Evolutionary conservation across 2,888 invertebrate species (phyloP).

Genomic region (Meteorus cinctellus): DNA sequence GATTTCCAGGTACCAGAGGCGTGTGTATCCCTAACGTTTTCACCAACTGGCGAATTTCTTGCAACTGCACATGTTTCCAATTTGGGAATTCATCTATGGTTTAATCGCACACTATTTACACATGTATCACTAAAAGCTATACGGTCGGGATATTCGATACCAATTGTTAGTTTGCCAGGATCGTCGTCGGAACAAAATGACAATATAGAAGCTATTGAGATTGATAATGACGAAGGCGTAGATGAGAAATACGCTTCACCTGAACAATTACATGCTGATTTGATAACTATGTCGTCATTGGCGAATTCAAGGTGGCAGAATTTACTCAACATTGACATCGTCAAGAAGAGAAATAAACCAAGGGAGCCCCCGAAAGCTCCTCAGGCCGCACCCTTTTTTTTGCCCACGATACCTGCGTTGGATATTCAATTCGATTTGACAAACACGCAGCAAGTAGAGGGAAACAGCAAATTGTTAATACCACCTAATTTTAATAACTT

Average conservation of each 20-base stretch:
- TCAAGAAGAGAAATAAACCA: constrained; percentile 93
- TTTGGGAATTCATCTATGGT: constrained; percentile 95
- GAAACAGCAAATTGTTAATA: constrained; percentile 75
- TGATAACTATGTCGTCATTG: constrained; percentile 90
- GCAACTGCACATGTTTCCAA: constrained; percentile 92
- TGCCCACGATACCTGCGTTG: constrained; percentile 91
- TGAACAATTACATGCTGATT: constrained; percentile 82
- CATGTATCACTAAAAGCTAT: constrained; percentile 85
- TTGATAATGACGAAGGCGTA: constrained; percentile 73
- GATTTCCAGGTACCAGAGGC: constrained; percentile 81
- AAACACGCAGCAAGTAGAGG: constrained; percentile 70
- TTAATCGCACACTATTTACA: constrained; percentile 89
- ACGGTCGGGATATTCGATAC: constrained; percentile 75
- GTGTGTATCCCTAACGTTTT: constrained; percentile 90
- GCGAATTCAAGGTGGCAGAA: constrained; percentile 94
- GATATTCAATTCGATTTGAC: constrained; percentile 87
- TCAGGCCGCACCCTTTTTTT: constrained; percentile 95
- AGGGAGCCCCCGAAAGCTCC: constrained; percentile 87
- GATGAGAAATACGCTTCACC: constrained; percentile 81
- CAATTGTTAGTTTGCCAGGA: constrained; percentile 75
- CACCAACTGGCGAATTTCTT: constrained; percentile 91
- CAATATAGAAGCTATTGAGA: constrained; percentile 75
- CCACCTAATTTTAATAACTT: constrained; percentile 79
- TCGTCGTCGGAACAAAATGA: constrained; percentile 66
- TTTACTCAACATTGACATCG: constrained; percentile 87